Evolutionary conservation across 2,113 vertebrate genomes (phyloP).

Genomic region (Calyptommatus sinebrachiatus): DNA sequence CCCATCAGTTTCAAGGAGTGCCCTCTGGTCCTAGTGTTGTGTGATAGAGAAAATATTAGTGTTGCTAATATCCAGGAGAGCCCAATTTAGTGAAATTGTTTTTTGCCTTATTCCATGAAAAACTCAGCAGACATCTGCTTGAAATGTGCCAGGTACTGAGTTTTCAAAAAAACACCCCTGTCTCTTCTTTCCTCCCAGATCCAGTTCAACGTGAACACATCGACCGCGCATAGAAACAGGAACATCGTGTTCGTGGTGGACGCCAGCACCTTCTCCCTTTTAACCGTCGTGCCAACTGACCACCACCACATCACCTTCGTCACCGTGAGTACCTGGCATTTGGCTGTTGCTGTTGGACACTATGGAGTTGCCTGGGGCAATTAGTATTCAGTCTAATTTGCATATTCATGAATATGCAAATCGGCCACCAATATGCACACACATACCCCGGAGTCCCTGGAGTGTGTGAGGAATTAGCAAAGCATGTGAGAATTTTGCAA

Average conservation of each 20-base stretch:
- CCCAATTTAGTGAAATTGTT: too few relatives aligned
- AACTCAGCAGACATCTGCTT: background rate
- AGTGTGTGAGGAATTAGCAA: too few relatives aligned
- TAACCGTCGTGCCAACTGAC: accelerated
- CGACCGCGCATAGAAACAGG: background rate
- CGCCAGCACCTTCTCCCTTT: accelerated
- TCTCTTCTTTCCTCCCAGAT: background rate
- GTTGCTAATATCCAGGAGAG: background rate
- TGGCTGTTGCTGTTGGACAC: background rate
- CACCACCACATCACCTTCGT: background rate
- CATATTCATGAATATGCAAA: too few relatives aligned
- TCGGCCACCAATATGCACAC: too few relatives aligned
- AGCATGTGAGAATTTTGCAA: too few relatives aligned
- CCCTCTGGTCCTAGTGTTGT: too few relatives aligned
- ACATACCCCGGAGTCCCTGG: too few relatives aligned
- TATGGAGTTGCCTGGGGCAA: too few relatives aligned
- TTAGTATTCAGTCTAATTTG: too few relatives aligned
- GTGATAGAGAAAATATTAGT: too few relatives aligned
- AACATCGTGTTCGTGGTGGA: background rate
- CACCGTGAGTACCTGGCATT: background rate
- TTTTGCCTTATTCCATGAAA: too few relatives aligned
- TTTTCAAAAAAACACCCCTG: background rate
- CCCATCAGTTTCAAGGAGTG: too few relatives aligned
- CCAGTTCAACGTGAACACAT: background rate
- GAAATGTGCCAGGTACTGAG: background rate